Evolutionary conservation across 2,888 invertebrate genomes (phyloP), one percentile per base, ranked within the genome.

Genomic region (Caenorhabditis japonica): DNA sequence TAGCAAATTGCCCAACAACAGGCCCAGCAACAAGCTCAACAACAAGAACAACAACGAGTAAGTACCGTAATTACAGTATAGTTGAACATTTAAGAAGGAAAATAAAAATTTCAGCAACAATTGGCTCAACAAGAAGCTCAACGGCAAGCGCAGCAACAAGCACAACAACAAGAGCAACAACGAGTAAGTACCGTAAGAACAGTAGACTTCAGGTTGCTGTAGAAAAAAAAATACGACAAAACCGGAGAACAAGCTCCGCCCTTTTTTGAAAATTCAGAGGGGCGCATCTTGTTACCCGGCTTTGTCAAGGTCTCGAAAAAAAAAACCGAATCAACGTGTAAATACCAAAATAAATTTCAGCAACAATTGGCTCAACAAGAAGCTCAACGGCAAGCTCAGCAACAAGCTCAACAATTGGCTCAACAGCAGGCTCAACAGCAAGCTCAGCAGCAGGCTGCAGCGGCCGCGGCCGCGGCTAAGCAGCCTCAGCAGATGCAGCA

Each of bases 1-100:
- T 49, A 70, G 53, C 61, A 70, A 58, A 27, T 49, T 19, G 70
- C 61, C 27, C 70, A 61, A 30, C 58, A 56, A 19, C 56, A 61
- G 25, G 61, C 55, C 34, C 52, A 43, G 15, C 51, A 46, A n/a
- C 30, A 47, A 25, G 13, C 61, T 34, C 66, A 61, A 30, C 58
- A 56, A 17, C 56, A 61, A 30, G 61, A 62, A 43, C 51, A 39
- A 10, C 49, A 43, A n/a, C 38, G 46, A 30, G n/a, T 36, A 13
- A 17, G n/a, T 33, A n/a, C n/a, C n/a, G n/a, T n/a, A n/a, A n/a
- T n/a, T n/a, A n/a, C n/a, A n/a, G n/a, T n/a, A n/a, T n/a, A n/a
- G n/a, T n/a, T n/a, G n/a, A n/a, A n/a, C n/a, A n/a, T n/a, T n/a
- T n/a, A n/a, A n/a, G n/a, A n/a, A n/a, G n/a, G n/a, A n/a, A n/a